A percentile compares a stretch with the other conserved stretches of the same genome.
These are phyloP conservation scores for Automeris io DNA, from an alignment of 2,888 invertebrate species.

Conservation along the genomic window DNA sequence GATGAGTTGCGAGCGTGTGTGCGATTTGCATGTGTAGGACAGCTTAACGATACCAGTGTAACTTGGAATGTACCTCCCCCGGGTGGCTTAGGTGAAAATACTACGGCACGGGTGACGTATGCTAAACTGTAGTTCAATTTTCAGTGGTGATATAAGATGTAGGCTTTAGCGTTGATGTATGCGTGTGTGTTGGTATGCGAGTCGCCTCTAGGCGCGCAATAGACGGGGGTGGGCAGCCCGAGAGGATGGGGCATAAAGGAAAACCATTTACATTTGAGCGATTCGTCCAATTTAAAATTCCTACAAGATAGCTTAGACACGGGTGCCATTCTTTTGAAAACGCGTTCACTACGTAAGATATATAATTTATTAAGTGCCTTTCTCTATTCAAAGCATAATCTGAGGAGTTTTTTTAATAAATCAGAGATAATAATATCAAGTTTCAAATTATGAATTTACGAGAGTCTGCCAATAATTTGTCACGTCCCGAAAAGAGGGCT, in stretches of 20 bases:
- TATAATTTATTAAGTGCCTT: constrained; percentile 27
- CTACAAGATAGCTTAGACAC: constrained; percentile 77
- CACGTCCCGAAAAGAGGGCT: constrained; percentile 35
- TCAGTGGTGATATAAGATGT: constrained; percentile 61
- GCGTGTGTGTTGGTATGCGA: constrained; percentile 72
- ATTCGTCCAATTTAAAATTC: constrained; percentile 79
- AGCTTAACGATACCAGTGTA: constrained; percentile 59
- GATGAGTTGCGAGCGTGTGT: constrained; percentile 66
- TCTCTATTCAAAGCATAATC: constrained; percentile 45
- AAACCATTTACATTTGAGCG: constrained; percentile 79
- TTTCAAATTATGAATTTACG: constrained; percentile 27
- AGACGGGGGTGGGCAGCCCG: constrained; percentile 70
- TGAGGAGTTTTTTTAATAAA: constrained; percentile 26
- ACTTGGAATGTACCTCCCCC: constrained; percentile 39
- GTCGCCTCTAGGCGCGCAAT: constrained; percentile 76
- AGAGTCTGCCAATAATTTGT: constrained; percentile 31
- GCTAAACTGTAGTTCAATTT: constrained; percentile 55
- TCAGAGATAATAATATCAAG: constrained; percentile 12
- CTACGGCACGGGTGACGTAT: constrained; percentile 52
- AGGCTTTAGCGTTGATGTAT: constrained; percentile 57
- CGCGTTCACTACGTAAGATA: constrained; percentile 64
- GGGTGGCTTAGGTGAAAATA: constrained; percentile 45
- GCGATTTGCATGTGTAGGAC: constrained; percentile 48
- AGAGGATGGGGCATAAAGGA: constrained; percentile 77
- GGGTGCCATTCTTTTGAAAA: constrained; percentile 75